phyloP scores from a whole-genome alignment of 2,888 invertebrate species.

The Ochlodes sylvanus region DNA sequence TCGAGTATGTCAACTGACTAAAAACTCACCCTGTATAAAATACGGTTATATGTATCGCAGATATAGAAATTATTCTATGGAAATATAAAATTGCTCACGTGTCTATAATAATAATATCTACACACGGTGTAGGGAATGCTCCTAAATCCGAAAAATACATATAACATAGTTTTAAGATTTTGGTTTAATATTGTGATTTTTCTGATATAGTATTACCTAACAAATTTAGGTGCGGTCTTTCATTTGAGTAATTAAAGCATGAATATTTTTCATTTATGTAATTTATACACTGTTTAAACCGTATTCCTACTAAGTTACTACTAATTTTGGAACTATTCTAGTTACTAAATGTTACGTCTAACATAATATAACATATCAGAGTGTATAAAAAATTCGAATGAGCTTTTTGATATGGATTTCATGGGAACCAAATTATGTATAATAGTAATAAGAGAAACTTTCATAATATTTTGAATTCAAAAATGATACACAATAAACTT shows the following conservation, averaged over 20 bases:
- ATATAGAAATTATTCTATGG: background rate
- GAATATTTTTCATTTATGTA: too few species aligned
- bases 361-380: conserved; percentile 34
- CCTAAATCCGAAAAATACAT: background rate
- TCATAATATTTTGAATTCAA: background rate
- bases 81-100: conserved; percentile 8
- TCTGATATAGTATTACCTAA: background rate
- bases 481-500: background rate
- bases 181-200: background rate
- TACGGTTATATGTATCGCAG: background rate
- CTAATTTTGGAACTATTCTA: conserved; percentile 9
- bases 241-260: too few species aligned
- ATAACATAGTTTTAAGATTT: background rate
- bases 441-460: conserved; percentile 8
- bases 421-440: conserved; percentile 21
- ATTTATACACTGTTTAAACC: background rate
- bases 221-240: too few species aligned
- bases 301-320: conserved; percentile 3
- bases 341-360: background rate
- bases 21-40: too few species aligned
- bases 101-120: background rate
- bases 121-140: conserved; percentile 11
- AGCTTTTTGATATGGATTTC: conserved; percentile 29
- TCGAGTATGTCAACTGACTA: too few species aligned
- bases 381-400: conserved; percentile 43